A percentile compares a stretch with the other conserved stretches of the same genome.
These are phyloP conservation scores for Glossophaga mutica DNA, from an alignment of 2,797 vertebrate genomes.

Conservation along the genomic window DNA sequence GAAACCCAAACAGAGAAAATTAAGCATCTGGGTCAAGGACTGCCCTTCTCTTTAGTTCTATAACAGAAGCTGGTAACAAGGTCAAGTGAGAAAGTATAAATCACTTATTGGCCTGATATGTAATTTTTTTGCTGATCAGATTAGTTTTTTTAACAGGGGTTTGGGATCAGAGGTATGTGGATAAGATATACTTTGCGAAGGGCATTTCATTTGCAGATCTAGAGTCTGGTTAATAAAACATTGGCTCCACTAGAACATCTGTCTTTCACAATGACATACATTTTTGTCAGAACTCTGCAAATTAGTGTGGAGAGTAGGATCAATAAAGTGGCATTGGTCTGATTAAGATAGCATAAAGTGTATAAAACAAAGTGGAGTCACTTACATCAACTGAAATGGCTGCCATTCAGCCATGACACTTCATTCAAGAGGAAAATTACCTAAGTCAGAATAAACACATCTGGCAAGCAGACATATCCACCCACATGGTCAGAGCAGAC, in stretches of 20 bases:
- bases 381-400: too few relatives aligned
- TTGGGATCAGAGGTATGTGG: neutral
- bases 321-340: too few relatives aligned
- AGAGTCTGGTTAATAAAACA: neutral
- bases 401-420: too few relatives aligned
- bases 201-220: neutral
- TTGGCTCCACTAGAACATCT: neutral
- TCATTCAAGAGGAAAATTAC: too few relatives aligned
- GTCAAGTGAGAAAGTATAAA: neutral
- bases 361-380: too few relatives aligned
- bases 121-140: neutral
- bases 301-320: too few relatives aligned
- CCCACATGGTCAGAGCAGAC: too few relatives aligned
- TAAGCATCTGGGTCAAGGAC: neutral
- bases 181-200: neutral
- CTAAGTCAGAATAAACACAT: too few relatives aligned
- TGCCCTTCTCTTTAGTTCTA: neutral
- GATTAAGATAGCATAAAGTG: too few relatives aligned
- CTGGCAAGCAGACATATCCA: too few relatives aligned
- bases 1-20: neutral
- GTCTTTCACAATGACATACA: neutral
- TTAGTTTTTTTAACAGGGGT: neutral
- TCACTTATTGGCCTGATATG: neutral
- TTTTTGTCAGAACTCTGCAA: neutral
- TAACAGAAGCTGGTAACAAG: neutral